phyloP scores from a whole-genome alignment of 2,113 vertebrate species.

The Alligator mississippiensis region DNA sequence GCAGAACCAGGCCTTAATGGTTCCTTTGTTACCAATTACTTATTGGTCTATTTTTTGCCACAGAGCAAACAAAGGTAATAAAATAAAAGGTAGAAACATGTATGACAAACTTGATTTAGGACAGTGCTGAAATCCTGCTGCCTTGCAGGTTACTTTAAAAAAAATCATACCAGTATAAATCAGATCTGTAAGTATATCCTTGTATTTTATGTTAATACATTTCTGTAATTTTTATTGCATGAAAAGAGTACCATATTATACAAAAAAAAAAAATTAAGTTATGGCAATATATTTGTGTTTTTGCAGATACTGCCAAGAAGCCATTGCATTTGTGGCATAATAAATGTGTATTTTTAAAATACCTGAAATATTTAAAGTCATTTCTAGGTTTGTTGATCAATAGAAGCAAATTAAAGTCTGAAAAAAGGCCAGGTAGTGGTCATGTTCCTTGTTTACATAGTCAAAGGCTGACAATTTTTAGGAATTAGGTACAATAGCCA shows the following conservation, averaged over 20 bases:
- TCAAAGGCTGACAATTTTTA: rapidly evolving
- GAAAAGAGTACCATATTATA: slow-evolving; percentile 3
- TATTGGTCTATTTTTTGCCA: slow-evolving; percentile 24
- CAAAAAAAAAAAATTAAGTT: slow-evolving; percentile 1
- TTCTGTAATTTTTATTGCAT: slow-evolving; percentile 61
- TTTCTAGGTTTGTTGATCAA: background rate
- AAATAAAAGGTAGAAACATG: background rate
- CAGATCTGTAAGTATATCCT: slow-evolving; percentile 23
- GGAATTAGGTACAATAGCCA: rapidly evolving
- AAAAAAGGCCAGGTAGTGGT: rapidly evolving
- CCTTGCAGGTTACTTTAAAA: background rate
- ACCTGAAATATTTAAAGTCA: background rate
- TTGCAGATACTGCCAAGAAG: background rate
- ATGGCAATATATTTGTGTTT: slow-evolving; percentile 7
- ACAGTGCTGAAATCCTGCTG: slow-evolving; percentile 18
- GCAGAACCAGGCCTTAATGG: background rate
- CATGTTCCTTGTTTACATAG: background rate
- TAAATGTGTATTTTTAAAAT: slow-evolving; percentile 69
- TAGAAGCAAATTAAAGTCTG: rapidly evolving
- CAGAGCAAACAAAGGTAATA: background rate
- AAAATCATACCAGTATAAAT: slow-evolving; percentile 16
- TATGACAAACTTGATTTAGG: background rate
- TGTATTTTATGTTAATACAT: slow-evolving; percentile 47
- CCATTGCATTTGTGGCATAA: slow-evolving; percentile 46
- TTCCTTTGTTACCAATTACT: slow-evolving; percentile 6